Evolutionary conservation across 2,113 vertebrate species (phyloP).

Genomic region (Plecturocebus donacophilus): DNA sequence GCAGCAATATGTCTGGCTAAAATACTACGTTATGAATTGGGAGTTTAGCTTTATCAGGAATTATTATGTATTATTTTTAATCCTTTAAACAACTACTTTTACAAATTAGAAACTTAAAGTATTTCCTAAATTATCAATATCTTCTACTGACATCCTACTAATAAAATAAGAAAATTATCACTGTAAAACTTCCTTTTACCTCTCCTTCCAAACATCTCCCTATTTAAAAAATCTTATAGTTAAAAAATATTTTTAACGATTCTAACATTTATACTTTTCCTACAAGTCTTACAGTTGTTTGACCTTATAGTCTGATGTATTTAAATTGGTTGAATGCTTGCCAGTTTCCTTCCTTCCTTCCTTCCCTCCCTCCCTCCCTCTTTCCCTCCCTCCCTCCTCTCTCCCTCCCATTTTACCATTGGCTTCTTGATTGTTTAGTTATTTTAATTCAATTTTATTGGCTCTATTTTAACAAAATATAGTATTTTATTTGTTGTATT

Average conservation of each 20-base stretch:
- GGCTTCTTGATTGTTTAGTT: not conserved
- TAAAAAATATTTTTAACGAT: not conserved
- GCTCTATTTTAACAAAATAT: not conserved
- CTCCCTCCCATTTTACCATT: not conserved
- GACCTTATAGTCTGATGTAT: not conserved
- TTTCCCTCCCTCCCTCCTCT: fast-evolving
- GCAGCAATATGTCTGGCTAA: not conserved
- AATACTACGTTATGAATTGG: not conserved
- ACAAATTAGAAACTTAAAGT: not conserved
- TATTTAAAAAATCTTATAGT: not conserved
- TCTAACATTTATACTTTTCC: not conserved
- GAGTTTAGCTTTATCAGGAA: not conserved
- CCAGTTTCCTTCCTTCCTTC: not conserved
- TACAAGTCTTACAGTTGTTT: not conserved
- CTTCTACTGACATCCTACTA: not conserved
- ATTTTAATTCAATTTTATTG: not conserved
- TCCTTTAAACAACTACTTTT: not conserved
- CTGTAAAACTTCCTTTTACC: not conserved
- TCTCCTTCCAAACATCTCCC: not conserved
- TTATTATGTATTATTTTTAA: not conserved
- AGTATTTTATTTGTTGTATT: not conserved
- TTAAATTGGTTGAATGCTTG: not conserved
- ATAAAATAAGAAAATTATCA: not conserved
- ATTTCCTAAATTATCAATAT: not conserved
- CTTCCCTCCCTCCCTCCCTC: not conserved